Evolutionary conservation across 2,113 vertebrate genomes (phyloP).

Genomic region (Grammomys surdaster): DNA sequence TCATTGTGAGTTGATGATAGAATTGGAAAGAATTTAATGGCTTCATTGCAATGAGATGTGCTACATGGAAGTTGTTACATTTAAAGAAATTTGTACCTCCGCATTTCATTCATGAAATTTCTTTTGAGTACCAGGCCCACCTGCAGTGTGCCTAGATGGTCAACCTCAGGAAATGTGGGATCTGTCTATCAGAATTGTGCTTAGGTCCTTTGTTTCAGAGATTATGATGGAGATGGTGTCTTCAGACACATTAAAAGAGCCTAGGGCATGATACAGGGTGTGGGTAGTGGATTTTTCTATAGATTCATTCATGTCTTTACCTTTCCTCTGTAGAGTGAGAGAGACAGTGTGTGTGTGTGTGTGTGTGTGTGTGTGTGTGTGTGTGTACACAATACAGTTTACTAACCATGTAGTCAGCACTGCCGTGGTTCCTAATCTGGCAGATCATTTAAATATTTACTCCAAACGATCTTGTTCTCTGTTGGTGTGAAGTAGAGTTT

Average conservation of each 20-base stretch:
- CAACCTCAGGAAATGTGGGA: neutral
- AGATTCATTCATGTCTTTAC: slow-evolving; percentile 43
- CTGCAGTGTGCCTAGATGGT: neutral
- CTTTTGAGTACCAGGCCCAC: neutral
- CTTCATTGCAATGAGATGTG: neutral
- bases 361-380: slow-evolving; percentile 44
- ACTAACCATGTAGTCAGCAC: slow-evolving; percentile 77
- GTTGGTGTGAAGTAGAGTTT: slow-evolving; percentile 86
- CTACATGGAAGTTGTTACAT: slow-evolving; percentile 54
- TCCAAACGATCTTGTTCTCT: slow-evolving; percentile 86
- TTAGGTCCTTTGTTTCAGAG: slow-evolving; percentile 61
- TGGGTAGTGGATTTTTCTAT: slow-evolving; percentile 54
- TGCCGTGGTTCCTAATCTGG: slow-evolving; percentile 84
- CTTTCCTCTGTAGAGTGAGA: neutral
- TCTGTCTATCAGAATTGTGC: neutral
- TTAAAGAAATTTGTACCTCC: slow-evolving; percentile 28
- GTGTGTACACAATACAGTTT: slow-evolving; percentile 76
- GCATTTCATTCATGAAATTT: neutral
- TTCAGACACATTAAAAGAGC: slow-evolving; percentile 62
- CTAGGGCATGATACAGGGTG: slow-evolving; percentile 34
- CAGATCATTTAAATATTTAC: slow-evolving; percentile 87
- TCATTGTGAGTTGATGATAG: slow-evolving; percentile 43
- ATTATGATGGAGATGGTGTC: slow-evolving; percentile 50
- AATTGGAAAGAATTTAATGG: slow-evolving; percentile 64
- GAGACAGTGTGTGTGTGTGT: neutral